Base-by-base conservation (phyloP, 2,888 invertebrate genomes). In the Dioctria rufipes region DNA sequence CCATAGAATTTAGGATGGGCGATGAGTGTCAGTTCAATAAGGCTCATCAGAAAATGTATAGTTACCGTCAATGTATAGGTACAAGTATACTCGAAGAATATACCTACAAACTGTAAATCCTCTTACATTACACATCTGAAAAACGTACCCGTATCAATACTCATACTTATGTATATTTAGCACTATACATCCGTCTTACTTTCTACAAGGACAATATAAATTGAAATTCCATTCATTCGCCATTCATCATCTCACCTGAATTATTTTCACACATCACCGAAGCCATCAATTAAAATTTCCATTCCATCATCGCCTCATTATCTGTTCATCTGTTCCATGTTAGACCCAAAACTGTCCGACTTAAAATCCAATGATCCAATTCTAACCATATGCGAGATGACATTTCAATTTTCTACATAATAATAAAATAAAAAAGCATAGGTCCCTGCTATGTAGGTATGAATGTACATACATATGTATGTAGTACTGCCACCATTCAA, bases 331-430 rank as follows among this genome's bases (percentile, higher is more conserved):
- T 75, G 75, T 75, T 75, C 60, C 43, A 60, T 51, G 60, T 43
- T 75, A 60, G 71, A 49, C 6, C 42, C 42, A 2, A n/a, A 43
- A 60, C 60, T 54, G 75, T 6, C 75, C 25, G 43, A 43, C 25
- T 61, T 46, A 60, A 58, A 75, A 37, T 75, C 75, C 42, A 43
- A 25, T 75, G 75, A 75, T 60, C 75, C 75, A 75, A 61, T 81
- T 81, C 60, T 40, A 65, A 75, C 79, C 81, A 81, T 81, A 81
- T 81, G 81, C 77, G 66, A 54, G 69, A 80, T 81, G 81, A 81
- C 80, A 78, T 81, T 75, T 80, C 81, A 81, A 77, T 81, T 81
- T 46, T 80, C 65, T 65, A 46, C 58, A 67, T 61, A 13, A 61
- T 11, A 11, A 61, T n/a, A n/a, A 6, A 65, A 65, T 37, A 6